phyloP scores from a whole-genome alignment of 2,113 vertebrate genomes.

The Gila orcuttii region DNA sequence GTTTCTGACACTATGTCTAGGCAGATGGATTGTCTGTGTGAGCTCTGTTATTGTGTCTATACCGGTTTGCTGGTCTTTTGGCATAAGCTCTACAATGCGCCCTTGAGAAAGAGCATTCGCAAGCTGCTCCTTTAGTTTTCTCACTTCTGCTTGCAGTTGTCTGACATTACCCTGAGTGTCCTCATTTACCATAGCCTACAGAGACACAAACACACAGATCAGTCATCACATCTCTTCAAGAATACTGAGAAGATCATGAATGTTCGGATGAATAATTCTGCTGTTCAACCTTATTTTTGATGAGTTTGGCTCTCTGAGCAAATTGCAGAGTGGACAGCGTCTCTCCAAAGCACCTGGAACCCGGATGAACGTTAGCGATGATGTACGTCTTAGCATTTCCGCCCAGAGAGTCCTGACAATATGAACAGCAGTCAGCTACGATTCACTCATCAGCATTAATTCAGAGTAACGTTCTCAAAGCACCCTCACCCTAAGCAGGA shows the following conservation, averaged over 20 bases:
- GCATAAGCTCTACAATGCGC: constrained; percentile 56
- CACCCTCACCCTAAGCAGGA: constrained; percentile 84
- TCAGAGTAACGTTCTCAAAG: background rate
- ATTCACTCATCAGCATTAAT: background rate
- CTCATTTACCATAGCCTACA: constrained; percentile 94
- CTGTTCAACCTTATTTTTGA: constrained; percentile 91
- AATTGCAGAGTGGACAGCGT: constrained; percentile 94
- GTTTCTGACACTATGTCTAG: background rate
- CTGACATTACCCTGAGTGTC: constrained; percentile 93
- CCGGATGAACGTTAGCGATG: constrained; percentile 96
- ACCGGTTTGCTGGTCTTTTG: constrained; percentile 66
- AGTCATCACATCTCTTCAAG: background rate
- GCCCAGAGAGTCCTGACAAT: constrained; percentile 90
- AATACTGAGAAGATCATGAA: background rate
- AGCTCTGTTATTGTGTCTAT: constrained; percentile 37
- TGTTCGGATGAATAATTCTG: background rate
- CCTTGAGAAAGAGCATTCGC: constrained; percentile 68
- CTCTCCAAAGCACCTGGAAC: constrained; percentile 93
- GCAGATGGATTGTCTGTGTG: background rate
- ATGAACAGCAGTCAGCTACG: background rate
- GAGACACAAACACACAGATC: constrained; percentile 1
- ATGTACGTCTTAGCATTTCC: constrained; percentile 96
- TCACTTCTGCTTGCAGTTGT: constrained; percentile 92
- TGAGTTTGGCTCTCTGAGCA: constrained; percentile 94
- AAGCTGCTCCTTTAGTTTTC: constrained; percentile 91